phyloP scores from a whole-genome alignment of 92 coral and sea anemone species.

The Paramuricea clavata region DNA sequence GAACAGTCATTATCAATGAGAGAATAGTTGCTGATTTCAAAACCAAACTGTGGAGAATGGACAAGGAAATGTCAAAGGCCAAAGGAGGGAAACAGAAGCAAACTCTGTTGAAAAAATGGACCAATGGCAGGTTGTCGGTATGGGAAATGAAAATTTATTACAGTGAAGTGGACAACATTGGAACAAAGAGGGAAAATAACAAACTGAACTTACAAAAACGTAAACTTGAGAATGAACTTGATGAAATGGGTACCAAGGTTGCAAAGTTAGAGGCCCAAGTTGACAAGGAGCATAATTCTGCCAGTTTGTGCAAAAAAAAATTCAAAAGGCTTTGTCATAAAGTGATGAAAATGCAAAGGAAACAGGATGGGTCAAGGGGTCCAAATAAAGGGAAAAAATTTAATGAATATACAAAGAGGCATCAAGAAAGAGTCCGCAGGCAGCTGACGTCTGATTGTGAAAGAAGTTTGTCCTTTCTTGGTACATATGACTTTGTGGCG shows the following conservation, averaged over 20 bases:
- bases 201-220: neutral
- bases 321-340: neutral
- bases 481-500: neutral
- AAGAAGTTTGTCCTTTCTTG: neutral
- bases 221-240: constrained; percentile 24
- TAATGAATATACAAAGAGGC: neutral
- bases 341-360: constrained; percentile 34
- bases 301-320: neutral
- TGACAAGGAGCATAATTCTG: neutral
- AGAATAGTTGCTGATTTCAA: neutral
- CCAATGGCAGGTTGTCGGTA: neutral
- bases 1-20: neutral
- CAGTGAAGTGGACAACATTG: constrained; percentile 32
- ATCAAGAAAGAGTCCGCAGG: neutral
- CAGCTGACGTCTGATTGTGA: neutral
- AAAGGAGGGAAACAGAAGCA: constrained; percentile 9
- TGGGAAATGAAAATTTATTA: constrained; percentile 36
- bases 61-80: neutral
- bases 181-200: constrained; percentile 13
- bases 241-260: neutral
- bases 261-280: constrained; percentile 19
- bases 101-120: neutral
- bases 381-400: neutral
- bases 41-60: neutral
- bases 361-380: neutral